Evolutionary conservation across 2,797 vertebrate genomes (phyloP), one percentile per base, ranked within the genome.

Genomic region (Uromys caudimaculatus): DNA sequence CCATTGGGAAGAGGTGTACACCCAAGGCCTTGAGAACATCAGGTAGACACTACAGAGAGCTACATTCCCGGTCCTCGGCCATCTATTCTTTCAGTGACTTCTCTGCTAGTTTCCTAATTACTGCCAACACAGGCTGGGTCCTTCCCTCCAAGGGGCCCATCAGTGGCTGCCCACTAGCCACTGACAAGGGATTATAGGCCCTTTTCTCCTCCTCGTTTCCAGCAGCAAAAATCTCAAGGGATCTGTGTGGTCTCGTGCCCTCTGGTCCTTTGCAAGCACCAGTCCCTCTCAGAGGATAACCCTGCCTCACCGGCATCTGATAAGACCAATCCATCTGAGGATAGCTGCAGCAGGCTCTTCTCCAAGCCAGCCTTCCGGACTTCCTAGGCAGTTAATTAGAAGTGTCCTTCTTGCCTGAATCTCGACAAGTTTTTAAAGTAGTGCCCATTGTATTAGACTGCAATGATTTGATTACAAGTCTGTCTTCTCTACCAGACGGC

Each of bases 301-400:
- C 77, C 89, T 38, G 4, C 67, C 77, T 12, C 54, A 44, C 78
- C 73, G 47, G 90, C 47, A 91, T 38, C 82, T 79, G 60, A 88
- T 5, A 60, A 89, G 77, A 75, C 78, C 23, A 50, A 92, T 44
- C 69, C 82, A 73, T 32, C 71, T 83, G 73, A 44, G 77, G 58
- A 58, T 3, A 90, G 58, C 50, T 71, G 38, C 27, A 90, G 47
- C 50, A 79, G 92, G 86, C 73, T 93, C 62, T 83, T 94, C 75
- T 93, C 69, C 5, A 85, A 78, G 85, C 6, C 24, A 75, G 76
- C n/a, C n/a, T 62, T 75, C 19, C 50, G 58, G 64, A 77, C 56
- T 56, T 91, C 79, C 79, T 47, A 79, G 56, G 64, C 38, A 91
- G 89, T 87, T 97, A 93, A 92, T 92, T 88, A 95, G 35, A 47